These are phyloP conservation scores for Lasioglossum albipes DNA, from an alignment of 1,140 invertebrate genomes.

Conservation along the genomic window DNA sequence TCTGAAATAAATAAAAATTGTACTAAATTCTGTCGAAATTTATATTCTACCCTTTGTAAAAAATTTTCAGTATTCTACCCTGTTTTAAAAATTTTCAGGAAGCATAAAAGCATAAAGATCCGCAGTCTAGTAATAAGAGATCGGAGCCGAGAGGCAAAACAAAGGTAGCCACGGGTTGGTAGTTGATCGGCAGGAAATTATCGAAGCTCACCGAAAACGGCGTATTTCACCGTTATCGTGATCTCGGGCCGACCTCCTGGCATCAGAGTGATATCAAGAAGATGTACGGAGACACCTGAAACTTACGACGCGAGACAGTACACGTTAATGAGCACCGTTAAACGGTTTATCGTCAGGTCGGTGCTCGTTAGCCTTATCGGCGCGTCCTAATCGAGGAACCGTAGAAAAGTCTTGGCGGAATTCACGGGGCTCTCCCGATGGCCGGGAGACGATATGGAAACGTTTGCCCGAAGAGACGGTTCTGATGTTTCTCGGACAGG, in stretches of 20 bases:
- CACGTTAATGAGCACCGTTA: slow-evolving; percentile 56
- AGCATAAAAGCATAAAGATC: no score
- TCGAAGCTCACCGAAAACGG: slow-evolving; percentile 34
- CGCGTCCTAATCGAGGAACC: slow-evolving; percentile 40
- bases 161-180: not conserved
- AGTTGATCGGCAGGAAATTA: slow-evolving; percentile 28
- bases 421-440: slow-evolving; percentile 32
- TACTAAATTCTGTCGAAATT: no score
- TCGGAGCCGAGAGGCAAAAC: not conserved
- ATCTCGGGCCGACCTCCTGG: slow-evolving; percentile 37
- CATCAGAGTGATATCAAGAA: slow-evolving; percentile 43
- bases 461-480: slow-evolving; percentile 18
- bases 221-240: slow-evolving; percentile 46
- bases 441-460: slow-evolving; percentile 36
- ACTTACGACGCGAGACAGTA: slow-evolving; percentile 50
- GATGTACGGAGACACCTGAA: slow-evolving; percentile 47
- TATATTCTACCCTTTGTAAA: no score
- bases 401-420: slow-evolving; percentile 41
- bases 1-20: no score
- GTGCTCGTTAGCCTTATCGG: slow-evolving; percentile 61
- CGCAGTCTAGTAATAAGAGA: no score
- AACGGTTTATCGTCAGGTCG: slow-evolving; percentile 53
- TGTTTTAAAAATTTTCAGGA: no score
- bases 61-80: no score
- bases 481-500: slow-evolving; percentile 26